These are phyloP conservation scores for Dendrolimus houi DNA, from an alignment of 2,888 invertebrate genomes.

Conservation along the genomic window DNA sequence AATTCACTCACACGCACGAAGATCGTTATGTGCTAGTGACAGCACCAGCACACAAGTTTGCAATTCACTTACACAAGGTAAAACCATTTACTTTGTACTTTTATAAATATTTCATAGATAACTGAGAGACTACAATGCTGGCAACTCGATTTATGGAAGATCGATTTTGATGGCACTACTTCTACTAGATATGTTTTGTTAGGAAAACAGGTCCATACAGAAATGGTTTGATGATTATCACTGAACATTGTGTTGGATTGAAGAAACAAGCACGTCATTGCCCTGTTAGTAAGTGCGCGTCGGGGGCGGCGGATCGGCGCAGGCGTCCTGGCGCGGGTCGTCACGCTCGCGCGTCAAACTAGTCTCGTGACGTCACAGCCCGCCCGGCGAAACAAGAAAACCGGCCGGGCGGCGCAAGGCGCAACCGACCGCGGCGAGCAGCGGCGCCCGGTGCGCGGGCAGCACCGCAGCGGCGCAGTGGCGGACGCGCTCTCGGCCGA, in stretches of 20 bases:
- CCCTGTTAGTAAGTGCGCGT: constrained; percentile 50
- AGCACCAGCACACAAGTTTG: not conserved
- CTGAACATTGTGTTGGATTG: constrained; percentile 24
- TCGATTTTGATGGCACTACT: not conserved
- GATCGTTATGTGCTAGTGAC: constrained; percentile 19
- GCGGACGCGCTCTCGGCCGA: constrained; percentile 69
- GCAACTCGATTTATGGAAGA: not conserved
- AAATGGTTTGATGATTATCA: constrained; percentile 10
- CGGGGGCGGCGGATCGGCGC: constrained; percentile 58
- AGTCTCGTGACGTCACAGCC: constrained; percentile 72
- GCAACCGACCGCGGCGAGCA: constrained; percentile 46
- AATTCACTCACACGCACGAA: constrained; percentile 45
- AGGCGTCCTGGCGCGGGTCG: constrained; percentile 63
- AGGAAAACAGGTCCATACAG: too few species aligned
- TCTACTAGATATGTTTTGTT: too few species aligned
- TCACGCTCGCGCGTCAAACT: constrained; percentile 71
- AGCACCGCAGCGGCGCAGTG: constrained; percentile 56
- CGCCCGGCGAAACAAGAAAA: constrained; percentile 71
- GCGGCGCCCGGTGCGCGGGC: constrained; percentile 35
- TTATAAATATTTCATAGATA: not conserved
- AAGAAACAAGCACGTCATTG: constrained; percentile 63
- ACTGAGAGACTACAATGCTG: too few species aligned
- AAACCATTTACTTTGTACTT: not conserved
- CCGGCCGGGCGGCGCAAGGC: constrained; percentile 62
- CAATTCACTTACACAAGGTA: not conserved